Conservation (phyloP, 2,888 invertebrate genomes). For the Bugula neritina region DNA sequence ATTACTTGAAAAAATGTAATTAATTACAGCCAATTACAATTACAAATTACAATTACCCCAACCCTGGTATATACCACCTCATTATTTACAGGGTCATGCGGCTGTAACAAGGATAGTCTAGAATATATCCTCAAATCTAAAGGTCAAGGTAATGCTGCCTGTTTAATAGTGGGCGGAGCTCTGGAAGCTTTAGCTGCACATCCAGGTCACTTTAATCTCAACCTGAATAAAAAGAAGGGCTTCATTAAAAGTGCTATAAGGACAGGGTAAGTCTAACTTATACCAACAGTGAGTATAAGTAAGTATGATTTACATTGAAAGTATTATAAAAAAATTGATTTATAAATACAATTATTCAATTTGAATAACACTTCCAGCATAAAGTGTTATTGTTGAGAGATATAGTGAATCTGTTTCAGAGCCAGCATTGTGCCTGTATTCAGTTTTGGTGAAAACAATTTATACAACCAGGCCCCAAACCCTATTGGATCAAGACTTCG, state of each 20-base stretch:
- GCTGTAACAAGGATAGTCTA: constrained; percentile 62
- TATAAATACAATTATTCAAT: too few relatives aligned
- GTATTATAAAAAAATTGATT: too few relatives aligned
- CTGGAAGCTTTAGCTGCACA: constrained; percentile 76
- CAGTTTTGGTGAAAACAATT: constrained; percentile 80
- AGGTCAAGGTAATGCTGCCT: constrained; percentile 61
- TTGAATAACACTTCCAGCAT: too few relatives aligned
- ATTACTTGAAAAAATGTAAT: too few relatives aligned
- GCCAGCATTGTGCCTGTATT: constrained; percentile 76
- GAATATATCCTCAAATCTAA: constrained; percentile 52
- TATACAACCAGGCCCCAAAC: constrained; percentile 69
- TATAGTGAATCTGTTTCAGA: constrained; percentile 54
- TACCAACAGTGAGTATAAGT: too few relatives aligned
- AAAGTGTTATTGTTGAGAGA: too few relatives aligned
- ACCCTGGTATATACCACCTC: too few relatives aligned
- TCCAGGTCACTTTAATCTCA: constrained; percentile 57
- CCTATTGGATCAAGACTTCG: constrained; percentile 60
- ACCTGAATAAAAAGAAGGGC: constrained; percentile 46
- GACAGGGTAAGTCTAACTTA: constrained; percentile 39
- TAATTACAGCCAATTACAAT: background rate
- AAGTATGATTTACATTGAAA: too few relatives aligned
- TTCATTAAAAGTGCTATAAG: constrained; percentile 48
- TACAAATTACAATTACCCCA: too few relatives aligned
- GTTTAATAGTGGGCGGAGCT: constrained; percentile 81
- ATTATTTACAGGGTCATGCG: constrained; percentile 38